Base-by-base conservation (phyloP, 2,113 vertebrate species). In the Anolis sagrei region DNA sequence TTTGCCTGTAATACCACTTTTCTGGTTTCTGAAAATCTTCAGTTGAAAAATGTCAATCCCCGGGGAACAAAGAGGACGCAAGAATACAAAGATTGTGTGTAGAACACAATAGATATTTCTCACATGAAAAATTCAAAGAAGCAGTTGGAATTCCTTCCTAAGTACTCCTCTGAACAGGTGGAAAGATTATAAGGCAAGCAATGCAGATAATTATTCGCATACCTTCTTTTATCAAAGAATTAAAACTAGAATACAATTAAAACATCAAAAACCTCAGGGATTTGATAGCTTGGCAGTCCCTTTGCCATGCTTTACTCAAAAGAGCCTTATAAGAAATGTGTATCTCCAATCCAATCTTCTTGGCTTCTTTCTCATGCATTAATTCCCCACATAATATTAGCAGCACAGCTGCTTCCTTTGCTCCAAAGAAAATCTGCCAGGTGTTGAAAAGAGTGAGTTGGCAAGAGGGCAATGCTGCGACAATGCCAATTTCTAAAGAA, bases 241-340 rank as follows among this genome's bases (percentile, higher is more conserved):
- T 44, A 89, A 36, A 81, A 72, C 76, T 77, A 49, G 19, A 87
- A 49, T 85, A 76, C 72, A 90, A 84, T 76, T 90, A 83, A 92
- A 91, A 89, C 61, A 84, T 79, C 79, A 85, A 81, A 85, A 81
- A 69, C 48, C 18, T 74, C n/a, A 76, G 64, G 23, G 39, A 76
- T 76, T 61, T 70, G 73, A 81, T 61, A 34, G 66, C 61, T 61
- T 13, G 19, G 29, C 36, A 70, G 49, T 14, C 36, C 51, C 77
- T 66, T 64, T 29, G 21, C 34, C 39, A 62, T 78, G 77, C 29
- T 88, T 85, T 18, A 32, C 27, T 73, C 83, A 72, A 77, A 83
- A 79, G 54, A 32, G 32, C 5, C n/a, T 66, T 73, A 25, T 25
- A 74, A 81, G 62, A 16, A 73, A 89, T 66, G 74, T 23, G 11